Evolutionary conservation across 2,888 invertebrate species (phyloP), one percentile per base, ranked within the genome.

Genomic region (Diplolepis rosae): DNA sequence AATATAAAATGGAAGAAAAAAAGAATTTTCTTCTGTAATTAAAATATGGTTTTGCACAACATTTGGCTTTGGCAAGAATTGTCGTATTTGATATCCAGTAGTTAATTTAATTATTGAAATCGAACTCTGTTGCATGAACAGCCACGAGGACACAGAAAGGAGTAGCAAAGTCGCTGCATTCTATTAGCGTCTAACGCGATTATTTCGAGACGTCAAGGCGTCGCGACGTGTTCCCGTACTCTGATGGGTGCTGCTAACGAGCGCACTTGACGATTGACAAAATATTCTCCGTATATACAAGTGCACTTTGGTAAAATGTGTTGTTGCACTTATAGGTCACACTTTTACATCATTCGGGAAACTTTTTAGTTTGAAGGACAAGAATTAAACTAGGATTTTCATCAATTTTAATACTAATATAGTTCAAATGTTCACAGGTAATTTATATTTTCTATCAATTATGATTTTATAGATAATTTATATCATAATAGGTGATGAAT

Each of bases 201-300:
- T 84, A 84, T 84, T 84, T 84, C 83, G 79, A 83, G 84, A 80
- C 80, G 78, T 74, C 78, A 75, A 75, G 79, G 78, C 81, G 77
- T 73, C 80, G 79, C 72, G 78, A 72, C 78, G 67, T 73, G 78
- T 80, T 72, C 74, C 66, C 73, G 71, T 76, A 74, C 48, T 76
- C 76, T 82, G 83, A 83, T 81, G 82, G 81, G 82, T 80, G 80
- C 79, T 78, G 81, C 85, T 87, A 87, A 87, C 84, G 87, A 86
- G 85, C 84, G 68, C 50, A 74, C 69, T 75, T 74, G 87, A 86
- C 81, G 87, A 87, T 86, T 87, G 87, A 87, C 86, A 80, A 84
- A 86, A 84, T 85, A 87, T 87, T 85, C 84, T 61, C 61, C 24
- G 61, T 39, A 61, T 27, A 61, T 13, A 24, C 39, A 2, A 18